Evolutionary conservation across 2,888 invertebrate genomes (phyloP).

Genomic region (Pristionchus mayeri): DNA sequence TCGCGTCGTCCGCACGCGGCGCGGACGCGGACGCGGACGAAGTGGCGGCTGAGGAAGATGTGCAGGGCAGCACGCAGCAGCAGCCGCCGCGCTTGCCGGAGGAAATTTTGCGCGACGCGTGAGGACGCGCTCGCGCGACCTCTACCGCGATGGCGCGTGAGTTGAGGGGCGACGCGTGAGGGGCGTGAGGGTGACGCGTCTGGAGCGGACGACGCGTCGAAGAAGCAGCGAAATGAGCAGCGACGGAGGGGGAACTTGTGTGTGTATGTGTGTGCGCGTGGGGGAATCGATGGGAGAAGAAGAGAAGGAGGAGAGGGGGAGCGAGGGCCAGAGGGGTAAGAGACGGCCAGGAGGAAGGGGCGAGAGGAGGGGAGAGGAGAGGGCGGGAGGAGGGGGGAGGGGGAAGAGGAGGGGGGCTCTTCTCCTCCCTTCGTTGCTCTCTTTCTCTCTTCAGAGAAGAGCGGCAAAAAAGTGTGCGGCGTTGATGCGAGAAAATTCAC

Average conservation of each 20-base stretch:
- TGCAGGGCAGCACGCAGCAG: conserved; percentile 40
- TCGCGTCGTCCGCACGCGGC: neutral
- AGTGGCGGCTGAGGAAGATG: neutral
- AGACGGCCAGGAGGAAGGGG: neutral
- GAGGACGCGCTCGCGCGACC: conserved; percentile 20
- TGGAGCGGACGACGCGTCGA: neutral
- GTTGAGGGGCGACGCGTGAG: neutral
- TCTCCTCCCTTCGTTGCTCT: neutral
- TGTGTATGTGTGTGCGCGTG: neutral
- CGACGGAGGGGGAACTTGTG: neutral
- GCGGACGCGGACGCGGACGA: neutral
- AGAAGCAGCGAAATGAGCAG: no score
- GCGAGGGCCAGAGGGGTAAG: neutral
- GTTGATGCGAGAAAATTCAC: conserved; percentile 12
- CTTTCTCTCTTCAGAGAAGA: conserved; percentile 7
- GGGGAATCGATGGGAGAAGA: conserved; percentile 20
- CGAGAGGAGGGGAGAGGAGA: neutral
- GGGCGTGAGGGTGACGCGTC: neutral
- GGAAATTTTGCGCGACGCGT: neutral
- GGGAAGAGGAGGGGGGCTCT: no score
- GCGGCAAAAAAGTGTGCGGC: neutral
- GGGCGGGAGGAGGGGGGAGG: neutral
- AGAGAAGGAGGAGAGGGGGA: neutral
- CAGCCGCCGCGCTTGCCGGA: conserved; percentile 43
- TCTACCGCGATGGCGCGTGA: neutral